A percentile compares a stretch with the other conserved stretches of the same genome.
These are phyloP conservation scores for Pollenia griseotomentosa DNA, from an alignment of 2,888 invertebrate genomes.

Conservation along the genomic window DNA sequence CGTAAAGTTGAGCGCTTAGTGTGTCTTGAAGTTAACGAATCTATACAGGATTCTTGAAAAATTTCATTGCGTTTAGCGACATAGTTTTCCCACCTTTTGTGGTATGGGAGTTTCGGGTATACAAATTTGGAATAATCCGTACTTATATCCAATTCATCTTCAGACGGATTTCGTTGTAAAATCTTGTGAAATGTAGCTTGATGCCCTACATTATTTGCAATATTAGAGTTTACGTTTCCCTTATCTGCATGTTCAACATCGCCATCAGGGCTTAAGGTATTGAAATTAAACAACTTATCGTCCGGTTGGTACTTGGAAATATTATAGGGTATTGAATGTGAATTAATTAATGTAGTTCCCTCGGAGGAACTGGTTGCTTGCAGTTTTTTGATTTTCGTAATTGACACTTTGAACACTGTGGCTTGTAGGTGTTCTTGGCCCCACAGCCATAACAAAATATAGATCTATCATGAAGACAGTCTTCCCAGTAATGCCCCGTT, in stretches of 20 bases:
- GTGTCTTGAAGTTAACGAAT: no score
- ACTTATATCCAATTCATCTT: no score
- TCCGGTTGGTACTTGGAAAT: no score
- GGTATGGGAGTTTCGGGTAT: background rate
- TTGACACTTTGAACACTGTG: background rate
- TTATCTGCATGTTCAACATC: no score
- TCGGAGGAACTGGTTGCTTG: no score
- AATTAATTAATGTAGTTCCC: no score
- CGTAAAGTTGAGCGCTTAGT: conserved; percentile 29
- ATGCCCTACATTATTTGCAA: no score
- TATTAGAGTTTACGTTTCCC: no score
- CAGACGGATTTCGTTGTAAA: background rate
- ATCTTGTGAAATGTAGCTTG: no score
- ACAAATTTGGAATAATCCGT: background rate
- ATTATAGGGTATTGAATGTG: no score
- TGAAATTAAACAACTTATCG: no score
- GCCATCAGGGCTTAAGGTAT: no score
- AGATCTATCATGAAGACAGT: conserved; percentile 5
- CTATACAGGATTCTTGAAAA: background rate
- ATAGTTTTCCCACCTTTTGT: conserved; percentile 9
- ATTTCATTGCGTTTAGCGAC: background rate
- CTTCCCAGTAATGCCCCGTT: conserved; percentile 34
- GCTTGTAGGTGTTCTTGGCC: conserved; percentile 12
- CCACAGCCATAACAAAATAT: conserved; percentile 51
- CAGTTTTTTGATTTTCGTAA: conserved; percentile 28